Evolutionary conservation across 2,797 vertebrate genomes (phyloP).

Genomic region (Tenualosa thibaudeaui): DNA sequence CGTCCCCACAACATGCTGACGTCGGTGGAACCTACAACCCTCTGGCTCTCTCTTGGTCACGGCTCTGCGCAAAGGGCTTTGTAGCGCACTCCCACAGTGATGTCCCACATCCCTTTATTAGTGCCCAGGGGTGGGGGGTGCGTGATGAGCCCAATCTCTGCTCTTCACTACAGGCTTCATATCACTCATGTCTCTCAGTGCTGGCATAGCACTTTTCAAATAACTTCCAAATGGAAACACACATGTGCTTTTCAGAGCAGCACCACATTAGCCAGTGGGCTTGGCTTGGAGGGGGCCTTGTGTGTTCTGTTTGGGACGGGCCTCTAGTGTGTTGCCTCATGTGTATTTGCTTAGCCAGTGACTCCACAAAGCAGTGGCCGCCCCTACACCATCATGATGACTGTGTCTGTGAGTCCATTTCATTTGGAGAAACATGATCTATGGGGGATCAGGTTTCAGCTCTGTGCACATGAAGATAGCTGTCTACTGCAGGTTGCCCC

Average conservation of each 20-base stretch:
- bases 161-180: background rate
- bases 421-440: background rate
- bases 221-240: background rate
- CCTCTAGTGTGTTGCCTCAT: background rate
- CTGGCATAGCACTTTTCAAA: background rate
- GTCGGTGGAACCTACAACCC: background rate
- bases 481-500: background rate
- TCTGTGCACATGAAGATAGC: background rate
- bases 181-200: background rate
- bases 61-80: background rate
- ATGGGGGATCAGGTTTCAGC: background rate
- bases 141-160: background rate
- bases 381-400: background rate
- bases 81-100: background rate
- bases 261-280: background rate
- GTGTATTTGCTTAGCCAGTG: background rate
- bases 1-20: slow-evolving; percentile 7
- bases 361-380: background rate
- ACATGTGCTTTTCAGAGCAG: background rate
- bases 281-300: background rate
- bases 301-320: background rate
- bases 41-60: background rate
- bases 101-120: background rate
- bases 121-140: background rate
- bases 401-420: background rate